Percentiles rank a stretch among this genome's conserved stretches.
Evolutionary conservation across 2,113 vertebrate genomes (phyloP).

Genomic region (Seriola quinqueradiata): DNA sequence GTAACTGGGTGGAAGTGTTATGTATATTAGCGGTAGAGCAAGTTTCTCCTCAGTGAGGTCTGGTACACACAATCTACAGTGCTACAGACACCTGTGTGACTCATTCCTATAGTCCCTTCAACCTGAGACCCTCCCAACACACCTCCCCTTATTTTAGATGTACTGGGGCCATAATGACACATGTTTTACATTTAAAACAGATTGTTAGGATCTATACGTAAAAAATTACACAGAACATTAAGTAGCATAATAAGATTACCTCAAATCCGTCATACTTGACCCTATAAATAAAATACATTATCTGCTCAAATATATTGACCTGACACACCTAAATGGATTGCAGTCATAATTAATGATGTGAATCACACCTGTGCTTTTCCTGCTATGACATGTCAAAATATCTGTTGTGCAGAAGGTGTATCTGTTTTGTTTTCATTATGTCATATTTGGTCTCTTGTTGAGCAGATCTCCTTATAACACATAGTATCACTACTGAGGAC

Average conservation of each 20-base stretch:
- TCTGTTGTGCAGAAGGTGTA: background rate
- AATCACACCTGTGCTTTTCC: background rate
- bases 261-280: background rate
- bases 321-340: background rate
- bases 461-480: background rate
- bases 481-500: background rate
- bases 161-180: background rate
- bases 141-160: background rate
- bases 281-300: background rate
- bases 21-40: background rate
- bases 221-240: background rate
- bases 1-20: background rate
- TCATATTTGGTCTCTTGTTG: background rate
- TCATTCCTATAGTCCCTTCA: background rate
- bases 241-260: background rate
- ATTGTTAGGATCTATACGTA: background rate
- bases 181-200: background rate
- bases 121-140: background rate
- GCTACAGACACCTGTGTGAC: background rate
- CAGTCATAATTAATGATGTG: background rate
- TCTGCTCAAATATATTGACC: background rate
- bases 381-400: background rate
- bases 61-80: no score
- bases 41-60: no score
- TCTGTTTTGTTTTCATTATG: background rate